Evolutionary conservation across 1,140 invertebrate genomes (phyloP).

Genomic region (Phthorimaea operculella): DNA sequence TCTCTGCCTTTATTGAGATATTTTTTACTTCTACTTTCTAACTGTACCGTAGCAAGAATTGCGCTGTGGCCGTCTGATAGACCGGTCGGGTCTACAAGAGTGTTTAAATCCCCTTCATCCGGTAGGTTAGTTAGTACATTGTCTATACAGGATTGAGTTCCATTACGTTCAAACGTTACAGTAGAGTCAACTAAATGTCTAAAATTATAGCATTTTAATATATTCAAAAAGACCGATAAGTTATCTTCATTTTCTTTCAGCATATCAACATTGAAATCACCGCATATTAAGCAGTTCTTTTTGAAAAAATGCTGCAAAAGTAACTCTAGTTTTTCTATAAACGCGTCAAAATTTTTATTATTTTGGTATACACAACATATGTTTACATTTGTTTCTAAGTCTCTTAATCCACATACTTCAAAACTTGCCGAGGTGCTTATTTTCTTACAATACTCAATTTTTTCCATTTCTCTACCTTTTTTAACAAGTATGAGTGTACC

Average conservation of each 20-base stretch:
- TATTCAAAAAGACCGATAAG: too few relatives aligned
- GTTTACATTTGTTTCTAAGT: conserved; percentile 7
- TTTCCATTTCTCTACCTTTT: neutral
- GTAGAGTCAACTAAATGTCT: too few relatives aligned
- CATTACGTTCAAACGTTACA: too few relatives aligned
- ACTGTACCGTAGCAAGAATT: neutral
- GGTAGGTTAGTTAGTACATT: conserved; percentile 14
- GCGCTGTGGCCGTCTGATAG: conserved; percentile 12
- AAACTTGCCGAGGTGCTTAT: conserved; percentile 6
- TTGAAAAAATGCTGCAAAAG: too few relatives aligned
- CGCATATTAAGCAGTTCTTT: too few relatives aligned
- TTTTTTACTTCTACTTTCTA: neutral
- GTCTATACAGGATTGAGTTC: conserved; percentile 13
- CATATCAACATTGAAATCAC: neutral
- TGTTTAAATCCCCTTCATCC: neutral
- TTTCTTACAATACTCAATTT: conserved; percentile 7
- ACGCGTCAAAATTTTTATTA: conserved; percentile 6
- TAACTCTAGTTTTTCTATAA: conserved; percentile 4
- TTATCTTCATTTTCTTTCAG: conserved; percentile 2
- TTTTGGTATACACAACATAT: conserved; percentile 11
- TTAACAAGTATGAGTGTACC: conserved; percentile 7
- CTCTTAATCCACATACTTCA: conserved; percentile 14
- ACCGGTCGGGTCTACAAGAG: conserved; percentile 7
- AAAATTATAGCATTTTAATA: too few relatives aligned
- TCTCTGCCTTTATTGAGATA: neutral